These are phyloP conservation scores for Lepilemur ruficaudatus DNA, from an alignment of 2,797 vertebrate species.

Conservation along the genomic window DNA sequence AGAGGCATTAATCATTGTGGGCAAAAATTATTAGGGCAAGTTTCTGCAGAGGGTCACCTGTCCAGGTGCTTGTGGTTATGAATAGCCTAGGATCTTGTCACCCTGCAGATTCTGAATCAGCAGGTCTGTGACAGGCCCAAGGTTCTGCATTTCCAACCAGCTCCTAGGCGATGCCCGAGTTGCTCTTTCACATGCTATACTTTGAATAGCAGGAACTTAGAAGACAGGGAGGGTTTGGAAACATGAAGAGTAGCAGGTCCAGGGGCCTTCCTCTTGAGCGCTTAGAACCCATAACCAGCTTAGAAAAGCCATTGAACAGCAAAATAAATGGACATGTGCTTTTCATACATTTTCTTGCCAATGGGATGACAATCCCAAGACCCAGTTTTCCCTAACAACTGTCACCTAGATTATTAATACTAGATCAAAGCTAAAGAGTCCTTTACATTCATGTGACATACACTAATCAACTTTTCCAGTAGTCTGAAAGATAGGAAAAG, in stretches of 20 bases:
- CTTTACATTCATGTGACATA: conserved; percentile 15
- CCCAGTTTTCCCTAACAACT: background rate
- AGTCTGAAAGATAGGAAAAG: conserved; percentile 23
- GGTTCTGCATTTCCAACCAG: background rate
- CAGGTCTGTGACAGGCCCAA: background rate
- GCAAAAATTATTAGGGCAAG: background rate
- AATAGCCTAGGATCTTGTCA: background rate
- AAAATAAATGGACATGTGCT: background rate
- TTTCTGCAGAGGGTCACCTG: background rate
- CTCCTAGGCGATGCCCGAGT: background rate
- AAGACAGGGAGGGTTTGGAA: background rate
- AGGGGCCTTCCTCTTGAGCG: background rate
- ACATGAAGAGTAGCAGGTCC: background rate
- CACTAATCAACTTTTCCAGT: background rate
- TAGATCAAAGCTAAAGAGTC: conserved; percentile 24
- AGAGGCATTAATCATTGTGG: background rate
- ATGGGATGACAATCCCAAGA: background rate
- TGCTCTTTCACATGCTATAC: background rate
- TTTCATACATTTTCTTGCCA: background rate
- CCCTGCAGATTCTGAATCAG: background rate
- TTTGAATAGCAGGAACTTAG: background rate
- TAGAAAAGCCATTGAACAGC: background rate
- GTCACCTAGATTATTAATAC: conserved; percentile 1
- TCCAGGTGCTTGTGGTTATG: background rate
- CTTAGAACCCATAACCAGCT: background rate